A percentile compares a stretch with the other conserved stretches of the same genome.
phyloP scores from a whole-genome alignment of 2,888 invertebrate species.

The Cephus pulcher region DNA sequence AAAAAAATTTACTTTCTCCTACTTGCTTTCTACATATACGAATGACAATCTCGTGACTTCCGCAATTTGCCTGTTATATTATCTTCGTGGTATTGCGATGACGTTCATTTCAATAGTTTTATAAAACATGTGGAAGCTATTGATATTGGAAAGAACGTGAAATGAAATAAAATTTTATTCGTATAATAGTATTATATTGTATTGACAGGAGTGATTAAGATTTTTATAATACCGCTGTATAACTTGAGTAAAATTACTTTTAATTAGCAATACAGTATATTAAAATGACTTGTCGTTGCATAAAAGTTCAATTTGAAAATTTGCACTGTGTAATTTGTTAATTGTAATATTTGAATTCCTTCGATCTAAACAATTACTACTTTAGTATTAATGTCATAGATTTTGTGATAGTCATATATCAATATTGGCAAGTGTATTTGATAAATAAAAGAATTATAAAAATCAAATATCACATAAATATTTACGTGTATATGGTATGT shows the following conservation, averaged over 20 bases:
- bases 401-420: background rate
- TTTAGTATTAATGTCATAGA: background rate
- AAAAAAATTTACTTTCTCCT: background rate
- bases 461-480: background rate
- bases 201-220: background rate
- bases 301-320: slow-evolving; percentile 15
- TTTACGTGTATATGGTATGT: background rate
- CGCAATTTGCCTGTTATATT: background rate
- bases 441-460: background rate
- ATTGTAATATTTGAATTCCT: background rate
- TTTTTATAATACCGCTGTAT: background rate
- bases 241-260: background rate
- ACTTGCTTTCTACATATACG: background rate
- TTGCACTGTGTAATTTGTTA: slow-evolving; percentile 15
- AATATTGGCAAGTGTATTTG: background rate
- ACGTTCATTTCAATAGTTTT: background rate
- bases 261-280: background rate
- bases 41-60: background rate
- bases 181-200: background rate
- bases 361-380: background rate
- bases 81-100: background rate
- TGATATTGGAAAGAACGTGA: background rate
- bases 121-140: background rate
- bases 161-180: background rate
- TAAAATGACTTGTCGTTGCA: slow-evolving; percentile 1